Base-by-base conservation (phyloP, 2,888 invertebrate species). In the Spilarctia lutea region DNA sequence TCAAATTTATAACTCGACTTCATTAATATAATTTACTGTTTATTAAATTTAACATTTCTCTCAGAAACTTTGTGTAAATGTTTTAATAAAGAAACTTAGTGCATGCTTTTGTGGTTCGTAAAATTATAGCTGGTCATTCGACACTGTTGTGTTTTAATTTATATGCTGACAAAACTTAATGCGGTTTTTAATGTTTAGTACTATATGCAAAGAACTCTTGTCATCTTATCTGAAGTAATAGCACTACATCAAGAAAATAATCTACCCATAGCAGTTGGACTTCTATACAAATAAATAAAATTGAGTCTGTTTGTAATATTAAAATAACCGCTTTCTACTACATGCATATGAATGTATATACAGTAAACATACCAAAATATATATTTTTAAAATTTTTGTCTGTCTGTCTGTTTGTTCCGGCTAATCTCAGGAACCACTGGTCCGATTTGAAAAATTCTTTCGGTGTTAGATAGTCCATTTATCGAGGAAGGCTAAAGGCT, bases 21-120 rank as follows among this genome's bases (percentile, higher is more conserved):
- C 80, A 87, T 89, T 89, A 88, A 89, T 88, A 87, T 86, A 81
- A 88, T 89, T 87, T 86, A 83, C 80, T 81, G 79, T 84, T 88
- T 88, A 92, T 92, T 90, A 89, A 91, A 89, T 90, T 87, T 84
- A 84, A 87, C 90, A 91, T 87, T 89, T 86, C 84, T 83, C 82
- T 82, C 70, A 39, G 68, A 72, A 87, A 87, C 85, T 91, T 89
- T 35, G 70, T 77, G 74, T 79, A 85, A 88, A 90, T 87, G 85
- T 90, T 90, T 90, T 89, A 91, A 88, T 91, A 89, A 90, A 88
- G 87, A 88, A 85, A 86, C 83, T 86, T 70, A 42, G 79, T 70
- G 74, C 78, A 33, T 77, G 80, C 75, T 77, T 39, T 65, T 69
- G 48, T 27, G 30, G 63, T 70, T 75, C 73, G 30, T 48, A n/a